phyloP scores from a whole-genome alignment of 2,113 vertebrate genomes.

The Crypturellus undulatus region DNA sequence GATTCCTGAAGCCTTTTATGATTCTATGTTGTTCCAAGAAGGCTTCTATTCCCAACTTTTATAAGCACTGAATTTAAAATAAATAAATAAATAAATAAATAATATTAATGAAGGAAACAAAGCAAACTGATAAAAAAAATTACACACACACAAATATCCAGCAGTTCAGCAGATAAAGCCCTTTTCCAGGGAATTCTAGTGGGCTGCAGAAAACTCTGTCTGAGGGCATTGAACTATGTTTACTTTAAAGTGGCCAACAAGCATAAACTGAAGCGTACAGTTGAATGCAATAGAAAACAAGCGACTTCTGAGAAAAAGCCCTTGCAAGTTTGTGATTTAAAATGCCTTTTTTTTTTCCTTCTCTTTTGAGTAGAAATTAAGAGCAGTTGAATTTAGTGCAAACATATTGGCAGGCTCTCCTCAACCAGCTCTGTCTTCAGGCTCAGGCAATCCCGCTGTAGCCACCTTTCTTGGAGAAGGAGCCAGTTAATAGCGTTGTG shows the following conservation, averaged over 20 bases:
- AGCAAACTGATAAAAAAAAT: constrained; percentile 71
- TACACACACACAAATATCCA: constrained; percentile 45
- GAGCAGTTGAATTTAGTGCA: constrained; percentile 31
- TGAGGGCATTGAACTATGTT: constrained; percentile 69
- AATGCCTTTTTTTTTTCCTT: neutral
- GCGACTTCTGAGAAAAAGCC: constrained; percentile 32
- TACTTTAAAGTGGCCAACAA: constrained; percentile 56
- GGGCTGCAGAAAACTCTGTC: constrained; percentile 68
- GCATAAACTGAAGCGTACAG: constrained; percentile 6
- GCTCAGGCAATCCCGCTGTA: constrained; percentile 64
- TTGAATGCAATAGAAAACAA: constrained; percentile 2
- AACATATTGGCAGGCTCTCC: constrained; percentile 57
- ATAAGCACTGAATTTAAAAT: constrained; percentile 43
- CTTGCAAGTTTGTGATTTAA: constrained; percentile 40
- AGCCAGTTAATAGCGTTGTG: constrained; percentile 71
- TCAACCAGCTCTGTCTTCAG: constrained; percentile 54
- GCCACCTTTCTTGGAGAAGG: constrained; percentile 77
- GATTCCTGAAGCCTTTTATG: constrained; percentile 82
- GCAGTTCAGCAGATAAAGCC: constrained; percentile 69
- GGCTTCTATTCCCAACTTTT: constrained; percentile 75
- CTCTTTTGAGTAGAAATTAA: constrained; percentile 62
- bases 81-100: neutral
- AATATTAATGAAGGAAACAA: constrained; percentile 10
- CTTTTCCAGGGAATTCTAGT: constrained; percentile 73
- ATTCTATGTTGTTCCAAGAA: constrained; percentile 76